Percentiles rank a stretch among this genome's conserved stretches.
These are phyloP conservation scores for Sebastes kiyomatsui DNA, from an alignment of 2,797 vertebrate genomes.

Conservation along the genomic window DNA sequence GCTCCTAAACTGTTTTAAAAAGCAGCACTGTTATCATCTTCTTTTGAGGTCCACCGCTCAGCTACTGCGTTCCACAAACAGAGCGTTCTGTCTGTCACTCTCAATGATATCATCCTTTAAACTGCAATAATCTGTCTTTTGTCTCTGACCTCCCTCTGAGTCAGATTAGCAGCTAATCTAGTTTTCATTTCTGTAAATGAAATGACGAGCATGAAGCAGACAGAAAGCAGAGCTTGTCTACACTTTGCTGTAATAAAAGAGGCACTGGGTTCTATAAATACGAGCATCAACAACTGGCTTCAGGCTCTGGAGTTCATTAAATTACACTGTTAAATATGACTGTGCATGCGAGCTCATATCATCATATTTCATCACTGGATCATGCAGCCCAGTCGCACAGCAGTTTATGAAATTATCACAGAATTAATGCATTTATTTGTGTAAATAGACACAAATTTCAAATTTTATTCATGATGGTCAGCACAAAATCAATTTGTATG, in stretches of 20 bases:
- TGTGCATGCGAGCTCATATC: too few relatives aligned
- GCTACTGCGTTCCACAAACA: not conserved
- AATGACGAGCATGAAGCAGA: not conserved
- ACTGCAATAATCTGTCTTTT: slow-evolving; percentile 7
- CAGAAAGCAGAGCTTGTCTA: not conserved
- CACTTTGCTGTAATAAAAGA: not conserved
- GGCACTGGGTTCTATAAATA: not conserved
- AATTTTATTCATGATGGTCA: too few relatives aligned
- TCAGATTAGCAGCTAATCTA: slow-evolving; percentile 10
- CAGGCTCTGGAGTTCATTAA: not conserved
- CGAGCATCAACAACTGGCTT: not conserved
- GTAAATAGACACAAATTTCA: too few relatives aligned
- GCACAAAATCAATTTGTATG: too few relatives aligned
- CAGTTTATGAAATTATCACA: too few relatives aligned
- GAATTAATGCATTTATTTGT: too few relatives aligned
- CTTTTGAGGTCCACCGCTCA: not conserved
- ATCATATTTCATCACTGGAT: not conserved
- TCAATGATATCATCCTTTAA: slow-evolving; percentile 8
- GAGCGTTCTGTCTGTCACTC: not conserved
- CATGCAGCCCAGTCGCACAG: too few relatives aligned
- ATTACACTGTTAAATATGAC: not conserved
- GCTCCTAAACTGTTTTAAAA: not conserved
- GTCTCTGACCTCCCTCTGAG: not conserved
- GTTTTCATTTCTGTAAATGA: not conserved
- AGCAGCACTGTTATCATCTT: not conserved